phyloP scores from a whole-genome alignment of 2,113 vertebrate species.

The Sphaerodactylus townsendi region DNA sequence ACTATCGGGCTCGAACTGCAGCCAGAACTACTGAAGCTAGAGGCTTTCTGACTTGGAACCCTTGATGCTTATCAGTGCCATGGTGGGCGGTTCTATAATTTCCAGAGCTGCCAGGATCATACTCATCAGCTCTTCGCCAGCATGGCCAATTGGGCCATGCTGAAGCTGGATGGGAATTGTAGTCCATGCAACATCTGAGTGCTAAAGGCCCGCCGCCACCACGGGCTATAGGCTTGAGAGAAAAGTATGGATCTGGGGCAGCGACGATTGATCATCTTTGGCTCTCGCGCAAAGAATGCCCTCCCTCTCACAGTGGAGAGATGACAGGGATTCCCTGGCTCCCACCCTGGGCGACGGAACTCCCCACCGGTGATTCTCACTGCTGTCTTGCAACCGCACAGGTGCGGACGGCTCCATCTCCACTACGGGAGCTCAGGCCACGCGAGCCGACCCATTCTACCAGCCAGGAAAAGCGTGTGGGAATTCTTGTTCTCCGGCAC shows the following conservation, averaged over 20 bases:
- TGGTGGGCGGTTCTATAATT: no score
- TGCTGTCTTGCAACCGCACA: background rate
- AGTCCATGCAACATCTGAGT: no score
- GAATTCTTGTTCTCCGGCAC: slow-evolving; percentile 98
- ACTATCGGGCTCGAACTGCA: background rate
- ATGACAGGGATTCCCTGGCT: rapidly evolving
- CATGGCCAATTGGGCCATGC: no score
- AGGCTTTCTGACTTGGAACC: no score
- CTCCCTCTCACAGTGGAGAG: background rate
- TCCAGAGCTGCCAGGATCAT: no score
- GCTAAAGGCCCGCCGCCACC: no score
- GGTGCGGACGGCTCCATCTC: rapidly evolving
- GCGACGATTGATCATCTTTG: background rate
- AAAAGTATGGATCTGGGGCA: no score
- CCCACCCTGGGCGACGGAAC: no score
- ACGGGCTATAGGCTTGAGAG: no score
- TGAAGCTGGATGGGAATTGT: no score
- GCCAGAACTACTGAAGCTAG: background rate
- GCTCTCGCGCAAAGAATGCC: background rate
- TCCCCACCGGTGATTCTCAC: background rate
- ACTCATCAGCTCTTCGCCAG: no score
- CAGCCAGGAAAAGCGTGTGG: slow-evolving; percentile 90
- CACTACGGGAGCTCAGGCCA: rapidly evolving
- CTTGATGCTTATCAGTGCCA: no score
- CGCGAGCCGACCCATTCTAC: slow-evolving; percentile 63